Evolutionary conservation across 2,888 invertebrate genomes (phyloP).

Genomic region (Polymixis flavicincta): DNA sequence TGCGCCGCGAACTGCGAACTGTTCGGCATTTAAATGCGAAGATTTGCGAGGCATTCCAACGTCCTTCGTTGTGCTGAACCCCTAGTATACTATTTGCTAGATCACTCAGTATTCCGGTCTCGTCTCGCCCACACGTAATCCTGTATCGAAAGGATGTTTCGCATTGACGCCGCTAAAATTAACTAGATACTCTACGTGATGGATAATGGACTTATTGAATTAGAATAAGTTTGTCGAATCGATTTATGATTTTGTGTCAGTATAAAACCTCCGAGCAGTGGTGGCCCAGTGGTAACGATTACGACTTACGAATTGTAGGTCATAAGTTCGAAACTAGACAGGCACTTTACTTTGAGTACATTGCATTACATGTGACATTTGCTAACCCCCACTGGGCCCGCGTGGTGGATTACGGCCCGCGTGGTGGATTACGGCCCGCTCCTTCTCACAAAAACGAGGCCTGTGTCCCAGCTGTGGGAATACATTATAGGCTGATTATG

Average conservation of each 20-base stretch:
- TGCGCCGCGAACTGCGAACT: constrained; percentile 71
- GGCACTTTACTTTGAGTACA: too few species aligned
- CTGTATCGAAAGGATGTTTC: constrained; percentile 69
- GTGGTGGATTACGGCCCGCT: too few species aligned
- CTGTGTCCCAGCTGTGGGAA: too few species aligned
- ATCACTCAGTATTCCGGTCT: constrained; percentile 66
- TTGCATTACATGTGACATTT: too few species aligned
- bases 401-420: too few species aligned
- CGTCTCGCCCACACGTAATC: constrained; percentile 71
- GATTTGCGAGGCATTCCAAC: constrained; percentile 75
- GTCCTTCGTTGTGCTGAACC: constrained; percentile 70
- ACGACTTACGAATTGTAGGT: too few species aligned
- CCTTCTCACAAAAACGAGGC: too few species aligned
- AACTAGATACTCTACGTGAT: constrained; percentile 47
- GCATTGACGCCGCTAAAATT: constrained; percentile 60
- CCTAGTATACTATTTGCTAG: constrained; percentile 48
- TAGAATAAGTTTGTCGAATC: constrained; percentile 29
- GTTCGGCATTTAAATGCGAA: constrained; percentile 75
- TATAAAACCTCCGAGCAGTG: too few species aligned
- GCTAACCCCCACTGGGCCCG: too few species aligned
- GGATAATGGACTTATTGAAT: constrained; percentile 46
- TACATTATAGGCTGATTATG: too few species aligned
- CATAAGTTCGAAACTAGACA: too few species aligned
- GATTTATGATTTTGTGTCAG: not conserved
- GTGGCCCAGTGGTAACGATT: too few species aligned